phyloP scores from a whole-genome alignment of 2,888 invertebrate species.

The Desoria tigrina region DNA sequence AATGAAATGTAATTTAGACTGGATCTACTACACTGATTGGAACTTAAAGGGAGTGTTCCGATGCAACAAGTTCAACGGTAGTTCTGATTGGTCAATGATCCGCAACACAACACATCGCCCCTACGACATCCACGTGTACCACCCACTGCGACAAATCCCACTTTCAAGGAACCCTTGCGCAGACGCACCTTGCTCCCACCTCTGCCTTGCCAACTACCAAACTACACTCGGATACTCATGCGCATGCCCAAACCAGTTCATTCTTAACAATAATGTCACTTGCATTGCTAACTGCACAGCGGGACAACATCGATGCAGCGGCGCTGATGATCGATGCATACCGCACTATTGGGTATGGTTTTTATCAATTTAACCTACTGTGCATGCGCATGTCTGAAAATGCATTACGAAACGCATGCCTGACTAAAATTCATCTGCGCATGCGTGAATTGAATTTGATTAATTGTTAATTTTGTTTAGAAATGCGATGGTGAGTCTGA shows the following conservation, averaged over 20 bases:
- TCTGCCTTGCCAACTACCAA: constrained; percentile 87
- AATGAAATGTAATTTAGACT: too few species aligned
- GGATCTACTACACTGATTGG: constrained; percentile 97
- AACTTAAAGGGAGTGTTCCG: constrained; percentile 87
- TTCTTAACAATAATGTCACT: constrained; percentile 74
- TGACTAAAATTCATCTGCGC: neutral
- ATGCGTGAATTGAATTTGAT: neutral
- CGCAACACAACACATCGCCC: constrained; percentile 92
- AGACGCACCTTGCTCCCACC: constrained; percentile 94
- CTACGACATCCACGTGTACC: constrained; percentile 89
- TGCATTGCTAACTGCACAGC: constrained; percentile 93
- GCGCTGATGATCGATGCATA: constrained; percentile 70
- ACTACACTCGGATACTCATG: constrained; percentile 79
- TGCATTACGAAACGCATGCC: too few species aligned
- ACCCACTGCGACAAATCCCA: constrained; percentile 80
- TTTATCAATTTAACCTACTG: too few species aligned
- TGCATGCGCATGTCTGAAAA: too few species aligned
- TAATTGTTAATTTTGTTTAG: constrained; percentile 59
- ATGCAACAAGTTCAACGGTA: constrained; percentile 84
- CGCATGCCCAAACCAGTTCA: constrained; percentile 93
- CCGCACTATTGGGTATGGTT: constrained; percentile 72
- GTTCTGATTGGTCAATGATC: constrained; percentile 68
- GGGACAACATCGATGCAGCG: constrained; percentile 78
- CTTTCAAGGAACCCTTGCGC: constrained; percentile 85
- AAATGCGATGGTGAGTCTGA: constrained; percentile 84